Conservation (phyloP, 2,888 invertebrate species). For the Sphinx pinastri region DNA sequence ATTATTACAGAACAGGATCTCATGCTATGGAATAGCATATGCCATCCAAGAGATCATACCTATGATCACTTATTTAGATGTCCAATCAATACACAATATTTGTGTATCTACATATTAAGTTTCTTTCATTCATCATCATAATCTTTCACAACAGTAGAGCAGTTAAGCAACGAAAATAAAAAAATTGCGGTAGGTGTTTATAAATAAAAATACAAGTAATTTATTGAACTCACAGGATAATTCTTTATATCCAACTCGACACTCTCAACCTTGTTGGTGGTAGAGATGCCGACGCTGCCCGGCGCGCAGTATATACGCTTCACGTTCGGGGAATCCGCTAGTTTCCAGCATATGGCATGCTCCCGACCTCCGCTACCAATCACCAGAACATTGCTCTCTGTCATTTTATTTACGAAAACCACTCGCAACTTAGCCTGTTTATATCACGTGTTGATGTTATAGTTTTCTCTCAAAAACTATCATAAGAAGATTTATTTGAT, state of each 20-base stretch:
- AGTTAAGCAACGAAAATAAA: no score
- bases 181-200: no score
- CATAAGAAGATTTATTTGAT: neutral
- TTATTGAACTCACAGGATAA: conserved; percentile 85
- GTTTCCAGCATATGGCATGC: conserved; percentile 97
- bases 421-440: conserved; percentile 28
- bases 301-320: conserved; percentile 91
- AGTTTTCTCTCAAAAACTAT: conserved; percentile 3
- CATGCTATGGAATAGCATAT: no score
- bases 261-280: conserved; percentile 87
- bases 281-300: conserved; percentile 93
- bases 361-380: conserved; percentile 98
- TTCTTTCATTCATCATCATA: no score
- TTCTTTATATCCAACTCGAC: conserved; percentile 87
- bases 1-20: no score
- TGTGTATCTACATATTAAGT: no score
- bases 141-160: no score
- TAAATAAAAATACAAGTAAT: no score
- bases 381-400: conserved; percentile 87
- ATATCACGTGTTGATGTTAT: conserved; percentile 47
- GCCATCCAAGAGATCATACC: no score
- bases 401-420: conserved; percentile 48
- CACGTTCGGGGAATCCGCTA: conserved; percentile 90
- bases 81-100: no score
- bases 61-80: no score